Base-by-base conservation (phyloP, 2,797 vertebrate species). In the Betta splendens region DNA sequence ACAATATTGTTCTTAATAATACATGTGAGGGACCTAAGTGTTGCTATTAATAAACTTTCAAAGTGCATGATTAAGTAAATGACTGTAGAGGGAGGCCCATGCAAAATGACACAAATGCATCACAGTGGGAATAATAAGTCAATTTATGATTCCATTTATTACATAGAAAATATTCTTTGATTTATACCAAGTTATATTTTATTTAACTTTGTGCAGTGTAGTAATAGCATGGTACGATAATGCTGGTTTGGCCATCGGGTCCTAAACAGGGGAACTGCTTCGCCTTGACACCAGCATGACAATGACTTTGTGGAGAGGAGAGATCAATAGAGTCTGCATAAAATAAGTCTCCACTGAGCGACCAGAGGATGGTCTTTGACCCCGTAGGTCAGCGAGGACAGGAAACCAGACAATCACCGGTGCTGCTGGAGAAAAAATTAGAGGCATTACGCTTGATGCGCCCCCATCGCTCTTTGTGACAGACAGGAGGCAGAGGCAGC, bases 31-130 rank as follows among this genome's bases (percentile, higher is more conserved):
- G 36, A 45, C 36, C 10, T 38, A 25, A 51, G 48, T 56, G 26
- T 71, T 57, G 55, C 46, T 69, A 64, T 59, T 60, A 51, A 52
- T 72, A 60, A n/a, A 65, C 39, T 31, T 70, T 39, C 1, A 17
- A 35, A 48, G 64, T 36, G 49, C 38, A 47, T 36, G 16, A 70
- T 64, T 64, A 71, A 44, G 50, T 58, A 44, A 52, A 49, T 37
- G 40, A 37, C 42, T 32, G 38, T 21, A 21, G 56, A 38, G 29
- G 5, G 52, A 48, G 22, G 40, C 10, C 7, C 11, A 62, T 65
- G 51, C 51, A 55, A 50, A 63, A 28, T 23, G 16, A 32, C 16
- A 20, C 8, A 2, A 12, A 31, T 5, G 2, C 9, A 47, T 31
- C 9, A 25, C 4, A 46, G 12, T 28, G 2, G 7, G 15, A 39